Evolutionary conservation across 2,113 vertebrate genomes (phyloP), one percentile per base, ranked within the genome.

Genomic region (Pleuronectes platessa): DNA sequence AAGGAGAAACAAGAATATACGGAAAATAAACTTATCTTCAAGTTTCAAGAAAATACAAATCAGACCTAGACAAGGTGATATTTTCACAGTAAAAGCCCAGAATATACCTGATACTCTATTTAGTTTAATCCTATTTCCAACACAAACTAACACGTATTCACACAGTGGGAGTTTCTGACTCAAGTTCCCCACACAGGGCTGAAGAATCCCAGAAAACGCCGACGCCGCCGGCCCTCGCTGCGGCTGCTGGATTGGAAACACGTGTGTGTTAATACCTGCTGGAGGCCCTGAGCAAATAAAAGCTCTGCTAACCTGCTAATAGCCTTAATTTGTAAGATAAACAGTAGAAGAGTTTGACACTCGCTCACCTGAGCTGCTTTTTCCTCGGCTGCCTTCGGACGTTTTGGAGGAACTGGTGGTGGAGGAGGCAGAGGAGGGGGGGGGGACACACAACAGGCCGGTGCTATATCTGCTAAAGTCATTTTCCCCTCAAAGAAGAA

Each of bases 401-500:
- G 72, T 72, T 71, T 66, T 60, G 65, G 68, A 71, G 72, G 71
- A 76, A 86, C 83, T 84, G 82, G 17, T 14, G 40, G 53, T 20
- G 76, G 51, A 7, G 24, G 56, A 31, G 60, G 31, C 47, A 2
- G 0, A 6, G 31, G 31, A 5, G 31, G 72, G 61, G 23, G 51
- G 21, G 55, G 51, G 24, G 55, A 64, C 23, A 75, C 58, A 37
- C 40, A 42, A 12, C 40, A 42, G 40, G 40, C 40, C 40, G 4
- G 15, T 59, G 73, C 45, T 49, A 71, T 85, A 91, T 94, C 93
- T 95, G 93, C 71, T 94, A 93, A 94, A 95, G 90, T 90, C 6
- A 94, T 95, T 94, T 94, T 93, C 92, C 83, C 83, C 87, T 79
- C 85, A 84, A 88, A 93, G 90, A 88, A 90, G 90, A 92, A 93